Evolutionary conservation across 2,113 vertebrate genomes (phyloP).

Genomic region (Bombycilla garrulus): DNA sequence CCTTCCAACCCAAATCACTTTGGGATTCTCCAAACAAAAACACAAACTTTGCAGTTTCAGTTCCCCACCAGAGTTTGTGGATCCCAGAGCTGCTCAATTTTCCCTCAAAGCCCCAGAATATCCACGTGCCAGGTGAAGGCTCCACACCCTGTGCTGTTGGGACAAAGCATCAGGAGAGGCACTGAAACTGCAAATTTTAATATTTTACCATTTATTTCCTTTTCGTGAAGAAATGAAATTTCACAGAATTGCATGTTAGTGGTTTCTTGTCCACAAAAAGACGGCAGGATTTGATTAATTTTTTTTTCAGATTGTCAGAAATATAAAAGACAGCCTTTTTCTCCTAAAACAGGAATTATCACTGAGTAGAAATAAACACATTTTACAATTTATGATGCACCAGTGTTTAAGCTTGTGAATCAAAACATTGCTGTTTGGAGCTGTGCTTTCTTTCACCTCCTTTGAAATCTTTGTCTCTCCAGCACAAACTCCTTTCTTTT

Average conservation of each 20-base stretch:
- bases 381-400: not conserved
- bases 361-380: not conserved
- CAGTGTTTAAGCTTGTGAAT: not conserved
- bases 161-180: not conserved
- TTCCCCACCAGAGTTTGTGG: not conserved
- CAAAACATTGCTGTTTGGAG: not conserved
- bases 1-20: not conserved
- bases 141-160: rapidly evolving
- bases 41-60: rapidly evolving
- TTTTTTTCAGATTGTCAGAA: not conserved
- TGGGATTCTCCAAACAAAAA: rapidly evolving
- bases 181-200: not conserved
- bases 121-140: not conserved
- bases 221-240: not conserved
- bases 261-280: not conserved
- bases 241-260: not conserved
- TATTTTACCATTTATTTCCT: not conserved
- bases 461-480: not conserved
- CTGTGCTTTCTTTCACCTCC: not conserved
- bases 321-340: not conserved
- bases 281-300: not conserved
- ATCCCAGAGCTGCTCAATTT: not conserved
- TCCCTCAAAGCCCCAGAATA: not conserved
- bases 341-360: not conserved
- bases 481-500: not conserved